Base-by-base conservation (phyloP, 2,797 vertebrate genomes). In the Epinephelus malabaricus region DNA sequence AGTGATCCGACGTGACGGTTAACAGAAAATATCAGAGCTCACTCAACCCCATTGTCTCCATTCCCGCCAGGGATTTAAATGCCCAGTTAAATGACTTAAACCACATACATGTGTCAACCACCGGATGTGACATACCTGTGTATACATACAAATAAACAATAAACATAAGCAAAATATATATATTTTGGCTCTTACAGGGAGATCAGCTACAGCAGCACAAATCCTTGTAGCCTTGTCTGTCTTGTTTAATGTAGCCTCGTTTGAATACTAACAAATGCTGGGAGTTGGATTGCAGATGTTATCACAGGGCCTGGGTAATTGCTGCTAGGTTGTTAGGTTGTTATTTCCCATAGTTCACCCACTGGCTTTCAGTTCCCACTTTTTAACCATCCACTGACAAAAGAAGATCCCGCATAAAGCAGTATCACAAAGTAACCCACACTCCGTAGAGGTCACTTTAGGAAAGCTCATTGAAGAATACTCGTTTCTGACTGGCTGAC, bases 401-500 rank as follows among this genome's bases (percentile, higher is more conserved):
- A 64, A 5, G 0, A 64, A 2, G 0, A 12, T 4, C 5, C 25
- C 17, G 12, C 30, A 30, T 56, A 15, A 60, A 69, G 49, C 45
- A n/a, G 7, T 5, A 19, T 40, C 4, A 38, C 8, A 62, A 34
- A 63, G 11, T 34, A 23, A 23, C 15, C 3, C 13, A 21, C 2
- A 9, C 14, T 17, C 53, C 10, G 19, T 18, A 43, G 7, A 18
- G 9, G 11, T 59, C 5, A 2, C 34, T 2, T 4, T 2, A 30
- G 3, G 10, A 50, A 13, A 46, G 5, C 46, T 13, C 17, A 0
- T 27, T 1, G 19, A 8, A 46, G 19, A 51, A 69, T 25, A n/a
- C 21, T 74, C 14, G 3, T 55, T 74, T 74, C 27, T 73, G 69
- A 84, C 78, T 79, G 77, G 58, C 27, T 69, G 73, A 0, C 25